Percentiles rank a stretch among this genome's conserved stretches.
Conservation (phyloP, 2,113 vertebrate species). For the Petrocephalus microphthalmus region DNA sequence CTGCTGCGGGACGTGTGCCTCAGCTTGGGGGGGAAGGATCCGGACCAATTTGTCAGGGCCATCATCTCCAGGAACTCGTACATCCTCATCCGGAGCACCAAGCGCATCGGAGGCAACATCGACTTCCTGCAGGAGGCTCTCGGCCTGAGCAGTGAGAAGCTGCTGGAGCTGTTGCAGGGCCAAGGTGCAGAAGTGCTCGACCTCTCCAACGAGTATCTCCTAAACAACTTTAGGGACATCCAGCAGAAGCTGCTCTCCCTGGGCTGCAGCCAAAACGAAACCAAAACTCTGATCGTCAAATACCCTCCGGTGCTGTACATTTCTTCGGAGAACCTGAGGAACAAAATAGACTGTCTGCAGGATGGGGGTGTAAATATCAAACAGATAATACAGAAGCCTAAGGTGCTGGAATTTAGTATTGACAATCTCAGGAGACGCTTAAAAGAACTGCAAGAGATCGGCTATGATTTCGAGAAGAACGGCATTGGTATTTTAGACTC, state of each 20-base stretch:
- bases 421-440: constrained; percentile 55
- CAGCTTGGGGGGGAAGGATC: constrained; percentile 50
- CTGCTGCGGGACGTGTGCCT: constrained; percentile 51
- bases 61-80: constrained; percentile 68
- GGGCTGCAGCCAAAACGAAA: constrained; percentile 45
- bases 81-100: constrained; percentile 67
- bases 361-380: constrained; percentile 53
- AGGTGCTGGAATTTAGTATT: constrained; percentile 59
- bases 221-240: constrained; percentile 54
- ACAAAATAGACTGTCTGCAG: constrained; percentile 64
- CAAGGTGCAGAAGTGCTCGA: constrained; percentile 58
- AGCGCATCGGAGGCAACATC: constrained; percentile 59
- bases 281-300: constrained; percentile 49
- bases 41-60: constrained; percentile 52
- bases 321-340: constrained; percentile 50
- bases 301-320: constrained; percentile 56
- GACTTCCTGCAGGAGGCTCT: constrained; percentile 54
- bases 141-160: constrained; percentile 46
- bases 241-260: constrained; percentile 50
- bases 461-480: constrained; percentile 61
- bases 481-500: constrained; percentile 57
- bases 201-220: constrained; percentile 58
- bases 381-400: constrained; percentile 56
- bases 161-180: constrained; percentile 59
- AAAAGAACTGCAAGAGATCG: constrained; percentile 45